Evolutionary conservation across 2,888 invertebrate species (phyloP).

Genomic region (Xanthia icteritia): DNA sequence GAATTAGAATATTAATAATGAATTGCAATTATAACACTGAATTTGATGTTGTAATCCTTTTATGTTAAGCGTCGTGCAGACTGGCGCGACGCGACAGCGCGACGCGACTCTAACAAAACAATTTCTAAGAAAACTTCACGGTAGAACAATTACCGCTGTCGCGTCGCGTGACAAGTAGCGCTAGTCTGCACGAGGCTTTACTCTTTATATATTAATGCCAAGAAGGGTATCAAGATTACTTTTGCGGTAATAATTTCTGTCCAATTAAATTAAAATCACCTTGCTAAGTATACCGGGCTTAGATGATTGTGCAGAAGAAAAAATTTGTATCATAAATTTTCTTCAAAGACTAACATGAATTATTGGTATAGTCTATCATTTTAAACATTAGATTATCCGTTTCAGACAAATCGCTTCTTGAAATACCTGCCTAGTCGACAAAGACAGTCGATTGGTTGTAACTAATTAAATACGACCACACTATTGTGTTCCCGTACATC

Average conservation of each 20-base stretch:
- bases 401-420: constrained; percentile 46
- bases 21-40: too few species aligned
- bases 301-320: not conserved
- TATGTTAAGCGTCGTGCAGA: too few species aligned
- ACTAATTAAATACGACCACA: constrained; percentile 46
- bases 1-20: too few species aligned
- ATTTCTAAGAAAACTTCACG: too few species aligned
- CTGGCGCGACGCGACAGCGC: too few species aligned
- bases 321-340: not conserved
- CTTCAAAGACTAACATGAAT: not conserved
- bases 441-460: constrained; percentile 43
- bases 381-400: constrained; percentile 23
- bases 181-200: too few species aligned
- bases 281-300: not conserved
- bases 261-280: not conserved
- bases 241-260: not conserved
- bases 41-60: too few species aligned
- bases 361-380: not conserved
- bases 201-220: too few species aligned
- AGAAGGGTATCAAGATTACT: not conserved
- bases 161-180: too few species aligned
- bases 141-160: too few species aligned
- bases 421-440: constrained; percentile 44
- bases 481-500: constrained; percentile 49
- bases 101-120: too few species aligned